Evolutionary conservation across 2,797 vertebrate genomes (phyloP).

Genomic region (Australoheros facetus): DNA sequence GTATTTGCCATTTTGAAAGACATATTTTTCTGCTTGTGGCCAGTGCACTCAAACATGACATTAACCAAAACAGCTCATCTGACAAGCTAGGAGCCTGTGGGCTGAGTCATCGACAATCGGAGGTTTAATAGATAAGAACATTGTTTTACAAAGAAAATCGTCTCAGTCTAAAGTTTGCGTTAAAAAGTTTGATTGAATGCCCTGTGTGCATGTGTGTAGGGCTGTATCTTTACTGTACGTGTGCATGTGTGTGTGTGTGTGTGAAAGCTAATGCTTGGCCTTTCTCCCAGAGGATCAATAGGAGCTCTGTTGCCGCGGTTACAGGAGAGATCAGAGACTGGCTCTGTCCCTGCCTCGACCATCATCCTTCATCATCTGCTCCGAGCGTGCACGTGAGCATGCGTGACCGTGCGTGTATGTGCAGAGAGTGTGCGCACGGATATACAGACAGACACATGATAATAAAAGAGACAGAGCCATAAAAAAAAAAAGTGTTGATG

Average conservation of each 20-base stretch:
- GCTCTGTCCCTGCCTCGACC: slow-evolving; percentile 74
- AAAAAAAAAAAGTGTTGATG: slow-evolving; percentile 20
- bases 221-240: neutral
- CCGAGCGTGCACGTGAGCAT: slow-evolving; percentile 11
- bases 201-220: neutral
- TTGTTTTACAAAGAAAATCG: slow-evolving; percentile 4
- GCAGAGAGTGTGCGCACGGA: neutral
- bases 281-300: slow-evolving; percentile 80
- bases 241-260: slow-evolving; percentile 27
- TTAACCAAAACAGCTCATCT: slow-evolving; percentile 12
- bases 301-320: slow-evolving; percentile 80
- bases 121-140: slow-evolving; percentile 25
- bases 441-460: slow-evolving; percentile 31
- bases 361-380: slow-evolving; percentile 74
- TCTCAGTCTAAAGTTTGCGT: slow-evolving; percentile 20
- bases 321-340: slow-evolving; percentile 80
- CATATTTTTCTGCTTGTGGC: neutral
- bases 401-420: slow-evolving; percentile 4
- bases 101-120: slow-evolving; percentile 11
- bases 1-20: neutral
- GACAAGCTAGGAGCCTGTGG: slow-evolving; percentile 25
- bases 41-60: neutral
- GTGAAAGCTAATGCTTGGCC: slow-evolving; percentile 67
- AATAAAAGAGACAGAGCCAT: slow-evolving; percentile 53
- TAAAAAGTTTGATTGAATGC: slow-evolving; percentile 13